Percentiles rank a stretch among this genome's conserved stretches.
Conservation (phyloP, 2,797 vertebrate species). For the Sebastes minor region DNA sequence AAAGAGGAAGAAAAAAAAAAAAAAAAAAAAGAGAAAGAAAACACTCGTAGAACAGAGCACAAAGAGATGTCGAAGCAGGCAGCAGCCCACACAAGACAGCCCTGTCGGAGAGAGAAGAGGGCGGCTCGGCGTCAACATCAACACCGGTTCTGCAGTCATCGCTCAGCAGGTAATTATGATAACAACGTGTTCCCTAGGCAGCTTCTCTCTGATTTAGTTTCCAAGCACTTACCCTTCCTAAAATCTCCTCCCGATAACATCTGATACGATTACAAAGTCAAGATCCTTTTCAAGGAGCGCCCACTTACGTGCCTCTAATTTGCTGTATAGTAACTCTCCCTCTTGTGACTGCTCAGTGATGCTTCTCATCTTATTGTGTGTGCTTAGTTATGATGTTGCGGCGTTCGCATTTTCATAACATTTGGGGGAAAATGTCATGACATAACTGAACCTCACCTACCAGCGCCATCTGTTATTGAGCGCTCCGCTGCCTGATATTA, state of each 20-base stretch:
- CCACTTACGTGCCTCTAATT: conserved; percentile 69
- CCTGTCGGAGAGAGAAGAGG: conserved; percentile 49
- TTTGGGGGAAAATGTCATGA: conserved; percentile 42
- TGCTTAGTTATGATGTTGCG: conserved; percentile 32
- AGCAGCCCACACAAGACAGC: conserved; percentile 66
- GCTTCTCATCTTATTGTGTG: conserved; percentile 38
- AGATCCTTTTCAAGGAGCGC: conserved; percentile 69
- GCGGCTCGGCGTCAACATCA: conserved; percentile 69
- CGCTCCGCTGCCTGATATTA: conserved; percentile 48
- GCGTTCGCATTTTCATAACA: conserved; percentile 39
- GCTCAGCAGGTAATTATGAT: conserved; percentile 80
- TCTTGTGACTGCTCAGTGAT: conserved; percentile 38
- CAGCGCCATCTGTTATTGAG: conserved; percentile 46
- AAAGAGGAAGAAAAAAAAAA: not conserved
- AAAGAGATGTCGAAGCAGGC: conserved; percentile 60
- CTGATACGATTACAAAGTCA: conserved; percentile 79
- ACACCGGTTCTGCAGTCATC: conserved; percentile 67
- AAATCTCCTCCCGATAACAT: conserved; percentile 73
- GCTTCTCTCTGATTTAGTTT: conserved; percentile 75
- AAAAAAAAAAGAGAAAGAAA: conserved; percentile 7
- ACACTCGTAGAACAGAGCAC: conserved; percentile 49
- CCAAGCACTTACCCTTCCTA: conserved; percentile 74
- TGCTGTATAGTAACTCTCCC: conserved; percentile 58
- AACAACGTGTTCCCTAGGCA: conserved; percentile 73
- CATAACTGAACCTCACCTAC: conserved; percentile 55